These are phyloP conservation scores for Tor tambroides DNA, from an alignment of 2,113 vertebrate species.

Conservation along the genomic window DNA sequence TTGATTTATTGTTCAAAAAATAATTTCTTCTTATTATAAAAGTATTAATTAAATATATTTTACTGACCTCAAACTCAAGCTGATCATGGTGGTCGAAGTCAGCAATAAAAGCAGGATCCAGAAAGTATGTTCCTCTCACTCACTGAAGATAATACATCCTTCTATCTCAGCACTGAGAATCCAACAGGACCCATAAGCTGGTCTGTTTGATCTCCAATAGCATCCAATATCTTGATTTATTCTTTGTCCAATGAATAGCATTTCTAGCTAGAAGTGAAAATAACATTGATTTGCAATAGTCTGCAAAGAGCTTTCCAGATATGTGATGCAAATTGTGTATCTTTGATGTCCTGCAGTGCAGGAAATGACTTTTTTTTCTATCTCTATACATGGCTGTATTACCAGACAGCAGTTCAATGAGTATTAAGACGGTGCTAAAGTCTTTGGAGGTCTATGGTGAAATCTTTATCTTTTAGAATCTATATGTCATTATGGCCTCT, in stretches of 20 bases:
- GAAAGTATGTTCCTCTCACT: background rate
- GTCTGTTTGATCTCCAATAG: constrained; percentile 24
- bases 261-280: background rate
- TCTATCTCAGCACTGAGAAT: background rate
- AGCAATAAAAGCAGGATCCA: background rate
- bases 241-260: constrained; percentile 7
- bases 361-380: background rate
- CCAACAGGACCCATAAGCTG: background rate
- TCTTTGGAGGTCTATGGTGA: constrained; percentile 2
- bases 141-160: background rate
- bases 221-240: background rate
- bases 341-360: background rate
- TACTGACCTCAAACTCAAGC: no score
- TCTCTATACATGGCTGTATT: background rate
- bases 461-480: background rate
- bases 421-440: background rate
- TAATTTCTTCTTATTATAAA: no score
- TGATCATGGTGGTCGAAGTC: background rate
- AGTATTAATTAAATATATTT: no score
- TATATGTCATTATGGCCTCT: background rate
- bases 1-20: background rate
- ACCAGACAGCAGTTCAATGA: constrained; percentile 13
- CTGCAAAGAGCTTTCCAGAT: constrained; percentile 3
- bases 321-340: background rate
- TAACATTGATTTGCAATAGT: constrained; percentile 26